phyloP scores from a whole-genome alignment of 2,113 vertebrate genomes.

The Zapornia atra region DNA sequence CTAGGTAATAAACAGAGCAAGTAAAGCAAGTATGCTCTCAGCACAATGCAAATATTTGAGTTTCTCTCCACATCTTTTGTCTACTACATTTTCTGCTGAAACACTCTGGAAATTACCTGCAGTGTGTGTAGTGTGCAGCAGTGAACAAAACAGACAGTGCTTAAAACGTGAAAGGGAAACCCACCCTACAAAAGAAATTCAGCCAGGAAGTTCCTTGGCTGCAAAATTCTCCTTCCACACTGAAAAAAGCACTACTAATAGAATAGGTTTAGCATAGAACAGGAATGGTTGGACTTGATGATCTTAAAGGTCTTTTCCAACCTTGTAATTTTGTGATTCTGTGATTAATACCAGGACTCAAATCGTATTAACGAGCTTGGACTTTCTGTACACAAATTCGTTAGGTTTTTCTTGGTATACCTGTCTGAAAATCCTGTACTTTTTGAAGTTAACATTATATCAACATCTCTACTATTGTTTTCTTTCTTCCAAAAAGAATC shows the following conservation, averaged over 20 bases:
- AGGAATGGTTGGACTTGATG: too few relatives aligned
- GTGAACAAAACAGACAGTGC: not conserved
- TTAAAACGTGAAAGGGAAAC: not conserved
- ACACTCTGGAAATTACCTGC: not conserved
- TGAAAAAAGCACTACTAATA: not conserved
- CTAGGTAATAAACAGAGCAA: not conserved
- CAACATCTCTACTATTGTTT: constrained; percentile 74
- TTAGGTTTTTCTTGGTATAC: constrained; percentile 56
- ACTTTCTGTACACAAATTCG: not conserved
- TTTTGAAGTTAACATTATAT: constrained; percentile 76
- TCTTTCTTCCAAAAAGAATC: constrained; percentile 86
- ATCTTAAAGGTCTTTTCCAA: too few relatives aligned
- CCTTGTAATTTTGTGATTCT: too few relatives aligned
- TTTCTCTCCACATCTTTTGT: not conserved
- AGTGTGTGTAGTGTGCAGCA: not conserved
- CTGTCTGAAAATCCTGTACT: constrained; percentile 79
- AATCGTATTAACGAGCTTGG: not conserved
- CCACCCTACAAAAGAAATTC: not conserved
- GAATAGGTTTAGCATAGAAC: too few relatives aligned
- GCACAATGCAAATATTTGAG: not conserved
- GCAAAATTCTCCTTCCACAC: not conserved
- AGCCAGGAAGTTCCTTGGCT: not conserved
- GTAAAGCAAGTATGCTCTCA: not conserved
- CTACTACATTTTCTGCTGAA: not conserved
- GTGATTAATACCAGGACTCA: not conserved